phyloP scores from a whole-genome alignment of 2,113 vertebrate species.

The Toxotes chatareus region DNA sequence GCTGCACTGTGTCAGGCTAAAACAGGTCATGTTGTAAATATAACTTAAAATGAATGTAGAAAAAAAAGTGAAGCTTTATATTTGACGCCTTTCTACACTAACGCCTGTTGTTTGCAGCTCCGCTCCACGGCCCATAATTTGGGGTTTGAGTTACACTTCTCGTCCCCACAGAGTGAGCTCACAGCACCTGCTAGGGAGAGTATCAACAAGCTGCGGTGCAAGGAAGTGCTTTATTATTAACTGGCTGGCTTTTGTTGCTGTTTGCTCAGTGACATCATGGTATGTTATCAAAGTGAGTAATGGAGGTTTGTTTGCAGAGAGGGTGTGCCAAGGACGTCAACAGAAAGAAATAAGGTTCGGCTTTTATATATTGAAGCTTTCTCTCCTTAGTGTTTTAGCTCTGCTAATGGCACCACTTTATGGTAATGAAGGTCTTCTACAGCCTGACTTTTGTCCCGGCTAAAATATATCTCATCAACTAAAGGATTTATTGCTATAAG shows the following conservation, averaged over 20 bases:
- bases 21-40: neutral
- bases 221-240: slow-evolving; percentile 56
- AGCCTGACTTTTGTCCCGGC: no score
- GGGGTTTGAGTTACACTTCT: slow-evolving; percentile 53
- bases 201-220: slow-evolving; percentile 35
- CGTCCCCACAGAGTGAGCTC: slow-evolving; percentile 34
- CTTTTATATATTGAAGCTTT: neutral
- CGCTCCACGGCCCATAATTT: slow-evolving; percentile 49
- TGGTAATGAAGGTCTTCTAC: no score
- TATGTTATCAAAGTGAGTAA: slow-evolving; percentile 46
- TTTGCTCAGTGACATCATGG: slow-evolving; percentile 66
- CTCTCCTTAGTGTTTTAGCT: neutral
- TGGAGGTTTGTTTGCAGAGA: slow-evolving; percentile 59
- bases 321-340: slow-evolving; percentile 35
- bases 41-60: no score
- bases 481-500: no score
- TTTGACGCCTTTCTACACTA: no score
- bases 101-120: slow-evolving; percentile 25
- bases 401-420: neutral
- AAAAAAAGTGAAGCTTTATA: no score
- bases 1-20: neutral
- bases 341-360: slow-evolving; percentile 23
- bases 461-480: no score
- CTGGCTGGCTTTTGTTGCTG: slow-evolving; percentile 30
- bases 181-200: slow-evolving; percentile 38